Evolutionary conservation across 2,797 vertebrate species (phyloP), one percentile per base, ranked within the genome.

Genomic region (Phaenicophaeus curvirostris): DNA sequence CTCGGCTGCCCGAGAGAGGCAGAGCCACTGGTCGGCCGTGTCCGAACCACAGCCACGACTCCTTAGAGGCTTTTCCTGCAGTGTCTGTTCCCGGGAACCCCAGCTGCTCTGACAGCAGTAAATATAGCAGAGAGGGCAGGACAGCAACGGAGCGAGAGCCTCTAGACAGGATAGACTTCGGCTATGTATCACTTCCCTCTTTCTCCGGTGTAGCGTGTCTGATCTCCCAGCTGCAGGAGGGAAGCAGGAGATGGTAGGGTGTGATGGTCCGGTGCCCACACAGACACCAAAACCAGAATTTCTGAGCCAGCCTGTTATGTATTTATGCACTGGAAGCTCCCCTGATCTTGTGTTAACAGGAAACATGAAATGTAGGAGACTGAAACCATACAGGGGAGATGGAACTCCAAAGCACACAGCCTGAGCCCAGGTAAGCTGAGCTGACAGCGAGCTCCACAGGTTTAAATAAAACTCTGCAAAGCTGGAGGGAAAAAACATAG

Each of bases 81-180:
- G 7, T 0, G 16, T 57, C 35, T 65, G 76, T 66, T 80, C 86
- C 2, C 0, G 78, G 81, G 31, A 35, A n/a, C 35, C 78, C 54
- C 37, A n/a, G 54, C 15, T 68, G 73, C 86, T 77, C 77, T 33
- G 37, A 72, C 63, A 77, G 7, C 33, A 30, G 76, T 31, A 65
- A 61, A 87, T 81, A 77, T 58, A 93, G 93, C 78, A 76, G 51
- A 68, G 44, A 85, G 48, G 57, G 78, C 71, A 94, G 86, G 44
- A 72, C 61, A 55, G 87, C 39, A 63, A 48, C 0, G 2, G 35
- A 50, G 51, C 1, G 0, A 85, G 46, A 50, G 57, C 31, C 15
- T 78, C 33, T 4, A 76, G 33, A 28, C 11, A 13, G 50, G 62
- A 28, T 2, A 1, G 51, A 46, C 69, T 55, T 27, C 1, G 1